Base-by-base conservation (phyloP, 2,113 vertebrate species). In the Rhegmatorhina hoffmannsi region DNA sequence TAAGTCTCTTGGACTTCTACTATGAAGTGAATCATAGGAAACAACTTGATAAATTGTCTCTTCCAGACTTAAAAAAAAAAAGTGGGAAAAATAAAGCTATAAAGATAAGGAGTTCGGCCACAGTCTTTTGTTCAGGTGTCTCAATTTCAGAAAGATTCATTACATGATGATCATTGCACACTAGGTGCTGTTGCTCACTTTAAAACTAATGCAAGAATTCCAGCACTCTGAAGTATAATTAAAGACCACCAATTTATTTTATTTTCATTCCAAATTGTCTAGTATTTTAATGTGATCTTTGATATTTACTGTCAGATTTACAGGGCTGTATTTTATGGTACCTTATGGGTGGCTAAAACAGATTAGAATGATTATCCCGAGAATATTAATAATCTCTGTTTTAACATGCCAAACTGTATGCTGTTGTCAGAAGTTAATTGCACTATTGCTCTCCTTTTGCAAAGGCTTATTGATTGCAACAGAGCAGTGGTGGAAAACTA, bases 371-470 rank as follows among this genome's bases (percentile, higher is more conserved):
- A 89, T 94, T 93, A 91, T 89, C 52, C n/a, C 10, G 38, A 75
- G 46, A 84, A 83, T 92, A 90, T 93, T 94, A 97, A 94, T 86
- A 96, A 93, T 83, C 20, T 31, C 96, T 94, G 26, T 81, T 97
- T 96, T 93, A 97, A 94, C 34, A 91, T 96, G 68, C 53, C 79
- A 84, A 56, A 94, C 92, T 97, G 83, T 96, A 96, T 78, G 66
- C 53, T 67, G 80, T 82, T 96, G 87, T 91, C 89, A 95, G 81
- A 92, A 95, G 50, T 69, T 97, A 96, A 91, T 96, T 96, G 36
- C 60, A 83, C 53, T 73, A 24, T 92, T 97, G 76, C n/a, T 84
- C 13, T 95, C 43, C 84, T 97, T 69, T 89, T 95, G 53, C 44
- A 87, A 36, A 95, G 86, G 47, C 90, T 80, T 96, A 76, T 49